Base-by-base conservation (phyloP, 2,888 invertebrate species). In the Drosophila subquinaria region DNA sequence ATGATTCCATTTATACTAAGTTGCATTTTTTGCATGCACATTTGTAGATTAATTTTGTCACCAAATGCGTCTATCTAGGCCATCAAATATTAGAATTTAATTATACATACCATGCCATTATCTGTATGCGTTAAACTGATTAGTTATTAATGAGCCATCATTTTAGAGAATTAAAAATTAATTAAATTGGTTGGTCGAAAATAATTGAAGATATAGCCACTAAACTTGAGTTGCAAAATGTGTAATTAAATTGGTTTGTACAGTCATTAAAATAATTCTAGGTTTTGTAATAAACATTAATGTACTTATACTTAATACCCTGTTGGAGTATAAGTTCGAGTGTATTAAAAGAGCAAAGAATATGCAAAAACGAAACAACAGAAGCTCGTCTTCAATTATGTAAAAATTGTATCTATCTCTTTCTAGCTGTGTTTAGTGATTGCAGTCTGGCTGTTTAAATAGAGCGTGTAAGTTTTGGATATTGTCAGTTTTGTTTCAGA, bases 1-100 rank as follows among this genome's bases (percentile, higher is more conserved):
- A 73, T 79, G 75, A 61, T 67, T 17, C 9, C 38, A 66, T 64
- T 51, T 10, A 27, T 42, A n/a, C 17, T 15, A 3, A 56, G 53
- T 17, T 59, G 20, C 30, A 36, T 15, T 8, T 13, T 55, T 40
- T 8, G 1, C 35, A 23, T 50, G 20, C 59, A 35, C 10, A 53
- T 35, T 53, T 17, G 48, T 17, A 9, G 30, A 30, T 30, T 59
- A 33, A 47, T 65, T 50, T 36, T 23, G 36, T 35, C 15, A 10
- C 20, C n/a, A 35, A 52, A 13, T 51, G 42, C 33, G n/a, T 13
- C 8, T n/a, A 17, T 47, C 11, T 15, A 11, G 20, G 53, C 20
- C 23, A 38, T n/a, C 8, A 43, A 45, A 53, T 38, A 20, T 53
- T 38, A 9, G 13, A 40, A 40, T 63, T 64, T 42, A 17, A 56